Conservation (phyloP, 2,113 vertebrate genomes). For the Seriola aureovittata region DNA sequence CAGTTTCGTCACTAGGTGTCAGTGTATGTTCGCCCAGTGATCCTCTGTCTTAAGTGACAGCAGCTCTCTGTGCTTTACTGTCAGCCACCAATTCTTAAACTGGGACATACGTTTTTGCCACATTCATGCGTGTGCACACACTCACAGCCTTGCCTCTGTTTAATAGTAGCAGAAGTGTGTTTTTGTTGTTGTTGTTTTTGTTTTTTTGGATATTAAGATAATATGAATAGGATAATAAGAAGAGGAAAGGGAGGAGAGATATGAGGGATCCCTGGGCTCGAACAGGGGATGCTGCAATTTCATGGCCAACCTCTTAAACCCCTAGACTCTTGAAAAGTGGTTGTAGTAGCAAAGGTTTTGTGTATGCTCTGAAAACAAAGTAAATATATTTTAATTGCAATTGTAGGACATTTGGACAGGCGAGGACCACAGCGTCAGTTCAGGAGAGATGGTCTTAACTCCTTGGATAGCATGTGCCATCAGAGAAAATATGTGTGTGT, state of each 20-base stretch:
- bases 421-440: background rate
- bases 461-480: background rate
- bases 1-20: slow-evolving; percentile 67
- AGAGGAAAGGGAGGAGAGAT: background rate
- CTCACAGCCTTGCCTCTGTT: background rate
- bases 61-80: background rate
- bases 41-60: background rate
- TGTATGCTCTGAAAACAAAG: background rate
- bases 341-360: background rate
- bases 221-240: background rate
- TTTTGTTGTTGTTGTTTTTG: background rate
- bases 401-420: background rate
- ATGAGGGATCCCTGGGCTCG: background rate
- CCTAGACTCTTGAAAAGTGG: no score
- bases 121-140: background rate
- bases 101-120: background rate
- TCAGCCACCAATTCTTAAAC: background rate
- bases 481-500: slow-evolving; percentile 24
- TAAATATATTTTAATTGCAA: background rate
- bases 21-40: slow-evolving; percentile 22
- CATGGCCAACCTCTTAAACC: background rate
- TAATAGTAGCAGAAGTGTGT: no score
- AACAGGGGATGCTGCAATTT: no score
- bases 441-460: background rate
- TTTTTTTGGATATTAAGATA: background rate